Evolutionary conservation across 2,797 vertebrate species (phyloP).

Genomic region (Manis pentadactyla): DNA sequence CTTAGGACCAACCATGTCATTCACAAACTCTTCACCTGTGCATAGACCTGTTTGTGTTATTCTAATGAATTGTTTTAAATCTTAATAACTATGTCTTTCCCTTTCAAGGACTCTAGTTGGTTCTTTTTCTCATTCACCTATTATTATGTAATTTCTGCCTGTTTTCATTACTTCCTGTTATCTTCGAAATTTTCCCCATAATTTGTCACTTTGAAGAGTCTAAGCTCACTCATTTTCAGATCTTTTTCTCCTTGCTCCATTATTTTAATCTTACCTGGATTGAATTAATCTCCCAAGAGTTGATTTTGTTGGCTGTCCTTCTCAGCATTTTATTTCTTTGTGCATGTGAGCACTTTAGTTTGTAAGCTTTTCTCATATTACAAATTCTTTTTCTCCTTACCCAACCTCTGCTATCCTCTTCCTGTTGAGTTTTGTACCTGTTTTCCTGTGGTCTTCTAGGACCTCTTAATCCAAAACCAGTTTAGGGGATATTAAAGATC

Average conservation of each 20-base stretch:
- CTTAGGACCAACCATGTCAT: background rate
- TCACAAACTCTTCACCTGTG: background rate
- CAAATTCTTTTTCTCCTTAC: background rate
- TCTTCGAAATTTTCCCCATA: background rate
- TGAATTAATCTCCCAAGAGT: background rate
- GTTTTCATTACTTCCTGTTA: slow-evolving; percentile 23
- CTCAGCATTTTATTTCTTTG: background rate
- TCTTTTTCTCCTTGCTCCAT: background rate
- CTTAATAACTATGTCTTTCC: background rate
- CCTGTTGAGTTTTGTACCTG: background rate
- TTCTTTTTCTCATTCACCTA: background rate
- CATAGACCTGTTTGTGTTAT: background rate
- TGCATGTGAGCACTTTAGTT: background rate
- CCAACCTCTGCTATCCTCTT: background rate
- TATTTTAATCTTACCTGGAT: background rate
- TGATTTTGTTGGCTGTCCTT: background rate
- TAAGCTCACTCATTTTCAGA: background rate
- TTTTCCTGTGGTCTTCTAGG: background rate
- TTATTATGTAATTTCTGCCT: background rate
- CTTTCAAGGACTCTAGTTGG: background rate
- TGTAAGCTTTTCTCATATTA: background rate
- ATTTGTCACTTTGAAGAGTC: background rate
- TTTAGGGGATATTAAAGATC: background rate
- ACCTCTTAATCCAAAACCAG: background rate
- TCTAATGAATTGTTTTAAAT: background rate